phyloP scores from a whole-genome alignment of 92 coral and sea anemone genomes.

The Umimayanthus chanpuru region DNA sequence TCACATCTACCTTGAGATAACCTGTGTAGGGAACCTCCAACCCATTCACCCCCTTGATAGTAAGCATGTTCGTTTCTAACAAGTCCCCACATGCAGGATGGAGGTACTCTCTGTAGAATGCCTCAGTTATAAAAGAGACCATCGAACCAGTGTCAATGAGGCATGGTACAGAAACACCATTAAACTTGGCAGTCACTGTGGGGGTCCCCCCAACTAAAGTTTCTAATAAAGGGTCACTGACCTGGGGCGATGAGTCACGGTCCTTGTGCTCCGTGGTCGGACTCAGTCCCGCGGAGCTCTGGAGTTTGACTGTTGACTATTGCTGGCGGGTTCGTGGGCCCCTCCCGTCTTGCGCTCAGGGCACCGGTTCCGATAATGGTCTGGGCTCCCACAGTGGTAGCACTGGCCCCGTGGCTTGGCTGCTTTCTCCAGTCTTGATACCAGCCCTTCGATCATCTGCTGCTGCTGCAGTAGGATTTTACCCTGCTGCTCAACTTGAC shows the following conservation, averaged over 20 bases:
- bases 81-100: slow-evolving; percentile 29
- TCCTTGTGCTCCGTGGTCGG: slow-evolving; percentile 26
- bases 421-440: slow-evolving; percentile 25
- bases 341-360: slow-evolving; percentile 21
- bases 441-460: background rate
- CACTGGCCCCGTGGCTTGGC: slow-evolving; percentile 17
- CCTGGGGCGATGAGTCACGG: slow-evolving; percentile 34
- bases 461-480: background rate
- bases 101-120: slow-evolving; percentile 45
- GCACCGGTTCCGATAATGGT: slow-evolving; percentile 30
- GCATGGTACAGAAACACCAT: slow-evolving; percentile 47
- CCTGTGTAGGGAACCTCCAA: too few species aligned
- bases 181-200: slow-evolving; percentile 46
- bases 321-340: background rate
- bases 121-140: slow-evolving; percentile 55
- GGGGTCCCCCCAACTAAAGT: slow-evolving; percentile 23
- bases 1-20: slow-evolving; percentile 44
- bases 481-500: too few species aligned
- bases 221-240: background rate
- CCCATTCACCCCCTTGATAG: background rate
- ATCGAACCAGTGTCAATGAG: slow-evolving; percentile 61
- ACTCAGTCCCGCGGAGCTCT: slow-evolving; percentile 41
- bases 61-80: background rate
- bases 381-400: slow-evolving; percentile 29
- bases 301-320: too few species aligned